A percentile compares a stretch with the other conserved stretches of the same genome.
These are phyloP conservation scores for Parazoanthus darwini DNA, from an alignment of 92 coral and sea anemone species.

Conservation along the genomic window DNA sequence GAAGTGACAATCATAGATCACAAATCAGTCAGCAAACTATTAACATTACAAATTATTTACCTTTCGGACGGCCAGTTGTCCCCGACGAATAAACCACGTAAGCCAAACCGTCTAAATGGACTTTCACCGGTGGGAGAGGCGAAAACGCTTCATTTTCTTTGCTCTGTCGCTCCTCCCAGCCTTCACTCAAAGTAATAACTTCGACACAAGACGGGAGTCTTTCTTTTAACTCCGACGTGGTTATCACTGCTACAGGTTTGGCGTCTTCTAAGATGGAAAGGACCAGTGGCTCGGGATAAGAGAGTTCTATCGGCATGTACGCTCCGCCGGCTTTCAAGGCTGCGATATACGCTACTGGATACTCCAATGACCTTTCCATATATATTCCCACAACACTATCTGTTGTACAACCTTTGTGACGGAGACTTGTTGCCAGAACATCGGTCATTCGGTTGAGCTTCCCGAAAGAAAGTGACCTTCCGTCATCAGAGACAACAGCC, in stretches of 20 bases:
- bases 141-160: slow-evolving; percentile 60
- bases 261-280: slow-evolving; percentile 79
- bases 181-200: slow-evolving; percentile 61
- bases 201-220: slow-evolving; percentile 59
- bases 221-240: slow-evolving; percentile 58
- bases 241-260: slow-evolving; percentile 67
- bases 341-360: slow-evolving; percentile 76
- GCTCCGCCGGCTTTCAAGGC: slow-evolving; percentile 89
- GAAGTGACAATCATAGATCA: background rate
- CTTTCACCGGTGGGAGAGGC: slow-evolving; percentile 44
- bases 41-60: slow-evolving; percentile 34
- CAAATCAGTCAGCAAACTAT: background rate
- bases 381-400: slow-evolving; percentile 80
- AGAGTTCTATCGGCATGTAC: slow-evolving; percentile 77
- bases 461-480: slow-evolving; percentile 66
- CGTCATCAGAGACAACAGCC: slow-evolving; percentile 82
- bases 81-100: slow-evolving; percentile 91
- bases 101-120: slow-evolving; percentile 71
- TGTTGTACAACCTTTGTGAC: slow-evolving; percentile 72
- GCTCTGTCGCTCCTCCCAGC: slow-evolving; percentile 65
- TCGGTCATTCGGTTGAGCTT: slow-evolving; percentile 73
- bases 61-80: slow-evolving; percentile 88
- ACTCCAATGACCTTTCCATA: slow-evolving; percentile 74
- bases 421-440: slow-evolving; percentile 66
- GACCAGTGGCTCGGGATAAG: slow-evolving; percentile 72